phyloP scores from a whole-genome alignment of 2,888 invertebrate genomes.

The Drosophila merina region DNA sequence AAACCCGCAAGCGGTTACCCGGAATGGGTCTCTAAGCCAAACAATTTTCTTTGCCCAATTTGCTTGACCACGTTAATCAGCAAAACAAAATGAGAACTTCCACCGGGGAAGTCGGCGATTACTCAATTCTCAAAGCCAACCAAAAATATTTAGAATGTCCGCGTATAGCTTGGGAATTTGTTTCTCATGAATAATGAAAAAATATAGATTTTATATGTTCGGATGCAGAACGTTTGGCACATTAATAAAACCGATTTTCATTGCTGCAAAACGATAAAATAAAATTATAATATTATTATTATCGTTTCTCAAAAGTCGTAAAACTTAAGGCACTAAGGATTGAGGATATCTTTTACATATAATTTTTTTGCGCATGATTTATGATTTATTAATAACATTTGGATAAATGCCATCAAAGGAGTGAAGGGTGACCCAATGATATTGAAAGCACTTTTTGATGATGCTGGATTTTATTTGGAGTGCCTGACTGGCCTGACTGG shows the following conservation, averaged over 20 bases:
- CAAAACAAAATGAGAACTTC: slow-evolving; percentile 34
- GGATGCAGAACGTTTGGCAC: slow-evolving; percentile 19
- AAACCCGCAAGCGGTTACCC: slow-evolving; percentile 53
- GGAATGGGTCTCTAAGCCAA: not conserved
- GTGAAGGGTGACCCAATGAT: slow-evolving; percentile 30
- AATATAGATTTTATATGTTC: slow-evolving; percentile 28
- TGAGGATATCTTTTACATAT: not conserved
- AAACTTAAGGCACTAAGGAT: slow-evolving; percentile 45
- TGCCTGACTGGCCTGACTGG: slow-evolving; percentile 26
- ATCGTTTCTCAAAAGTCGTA: slow-evolving; percentile 50
- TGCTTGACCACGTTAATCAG: slow-evolving; percentile 69
- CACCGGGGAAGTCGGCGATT: slow-evolving; percentile 56
- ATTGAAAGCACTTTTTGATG: slow-evolving; percentile 28
- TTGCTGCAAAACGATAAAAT: slow-evolving; percentile 36
- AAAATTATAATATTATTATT: slow-evolving; percentile 37
- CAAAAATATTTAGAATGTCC: slow-evolving; percentile 15
- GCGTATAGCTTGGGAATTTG: slow-evolving; percentile 18
- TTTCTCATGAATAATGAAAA: slow-evolving; percentile 37
- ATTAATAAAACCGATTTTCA: slow-evolving; percentile 63
- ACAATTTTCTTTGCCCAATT: slow-evolving; percentile 53
- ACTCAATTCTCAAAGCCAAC: slow-evolving; percentile 29
- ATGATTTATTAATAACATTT: slow-evolving; percentile 69
- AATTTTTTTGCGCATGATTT: slow-evolving; percentile 62
- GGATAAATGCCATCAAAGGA: slow-evolving; percentile 43
- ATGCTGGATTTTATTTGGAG: slow-evolving; percentile 26